Base-by-base conservation (phyloP, 1,140 invertebrate species). In the Penaeus chinensis region DNA sequence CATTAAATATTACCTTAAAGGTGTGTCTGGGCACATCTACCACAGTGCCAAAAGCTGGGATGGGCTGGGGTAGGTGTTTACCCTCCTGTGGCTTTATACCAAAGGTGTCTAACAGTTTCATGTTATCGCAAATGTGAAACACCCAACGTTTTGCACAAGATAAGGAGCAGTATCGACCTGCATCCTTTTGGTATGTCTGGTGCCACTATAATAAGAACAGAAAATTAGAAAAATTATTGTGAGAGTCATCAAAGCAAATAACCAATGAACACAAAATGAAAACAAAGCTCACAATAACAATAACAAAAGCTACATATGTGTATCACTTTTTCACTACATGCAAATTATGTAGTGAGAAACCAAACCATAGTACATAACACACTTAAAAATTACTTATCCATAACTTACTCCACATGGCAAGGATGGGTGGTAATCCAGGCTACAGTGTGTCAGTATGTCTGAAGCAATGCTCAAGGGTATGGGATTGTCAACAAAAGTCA, bases 61-160 rank as follows among this genome's bases (percentile, higher is more conserved):
- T 32, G 27, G 27, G 27, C n/a, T 37, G 18, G 3, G 74, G 83
- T 0, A 78, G 60, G 54, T 85, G 83, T 24, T 65, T 77, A 4
- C 74, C 74, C 32, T 78, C 83, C 42, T 37, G 47, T 65, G 83
- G 83, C 13, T 37, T 3, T 24, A 85, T 61, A 20, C 74, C 83
- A 78, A 77, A 85, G 19, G 27, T 65, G 0, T 78, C 37, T 20
- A 37, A 16, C 8, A 85, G 19, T 11, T 85, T 85, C 22, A 85
- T 62, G 32, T 85, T 77, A 65, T 85, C 83, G 63, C 83, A 85
- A 37, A 85, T 85, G 20, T 76, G 16, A 78, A 78, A 85, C 7
- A 78, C 74, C 83, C 83, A 85, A 5, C 83, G 74, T n/a, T 76
- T 47, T 60, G 83, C 74, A 65, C 83, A 85, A 11, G 83, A 65